Evolutionary conservation across 2,113 vertebrate species (phyloP), one percentile per base, ranked within the genome.

Genomic region (Platichthys flesus): DNA sequence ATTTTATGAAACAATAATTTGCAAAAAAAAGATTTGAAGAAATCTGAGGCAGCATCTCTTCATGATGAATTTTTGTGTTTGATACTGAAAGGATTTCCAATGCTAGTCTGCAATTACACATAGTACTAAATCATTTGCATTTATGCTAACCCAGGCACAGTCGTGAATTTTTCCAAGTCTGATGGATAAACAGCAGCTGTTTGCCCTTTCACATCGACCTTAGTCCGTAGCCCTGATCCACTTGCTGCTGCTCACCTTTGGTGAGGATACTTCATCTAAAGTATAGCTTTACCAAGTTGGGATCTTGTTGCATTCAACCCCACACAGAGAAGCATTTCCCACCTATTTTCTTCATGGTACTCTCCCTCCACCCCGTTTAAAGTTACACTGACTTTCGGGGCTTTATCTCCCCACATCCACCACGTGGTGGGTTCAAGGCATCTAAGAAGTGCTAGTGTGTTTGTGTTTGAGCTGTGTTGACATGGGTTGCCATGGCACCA

Each of bases 141-240:
- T 74, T 61, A 84, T 71, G 55, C 35, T 55, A 57, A 62, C 58
- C 59, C 9, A 0, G 10, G 23, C 56, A 62, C 15, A 69, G 51
- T 31, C 2, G 4, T 42, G 21, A 45, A 45, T 40, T 89, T 51
- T 51, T 51, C 15, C 18, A 52, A 52, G 51, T 52, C 51, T n/a
- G 51, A 54, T 52, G 82, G 86, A 69, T 67, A 93, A 95, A 93
- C 90, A 93, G 90, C 91, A 94, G 94, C 93, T 95, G 93, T 79
- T 66, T 71, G 71, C 28, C 72, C 78, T 77, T 83, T 79, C 56
- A 77, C 23, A 61, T 79, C 42, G 58, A 57, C 47, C 55, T 64
- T 37, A 31, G 35, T 54, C 26, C 45, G 31, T 45, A 16, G 13
- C 35, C 28, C 35, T 28, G 37, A 77, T 59, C 59, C 20, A 23